Percentiles rank a stretch among this genome's conserved stretches.
phyloP scores from a whole-genome alignment of 2,888 invertebrate species.

The Vesta saturnalis region DNA sequence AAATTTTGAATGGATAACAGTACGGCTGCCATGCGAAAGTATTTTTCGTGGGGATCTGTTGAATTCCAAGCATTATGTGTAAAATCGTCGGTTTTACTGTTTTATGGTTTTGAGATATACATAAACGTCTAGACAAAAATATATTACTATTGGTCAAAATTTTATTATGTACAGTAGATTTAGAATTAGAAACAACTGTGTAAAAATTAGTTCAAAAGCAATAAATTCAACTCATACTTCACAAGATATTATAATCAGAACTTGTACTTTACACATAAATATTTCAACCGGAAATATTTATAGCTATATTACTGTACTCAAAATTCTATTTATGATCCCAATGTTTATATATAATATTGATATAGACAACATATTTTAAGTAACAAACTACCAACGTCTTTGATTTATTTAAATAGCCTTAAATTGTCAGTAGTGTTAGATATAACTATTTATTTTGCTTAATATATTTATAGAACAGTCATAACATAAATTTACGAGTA shows the following conservation, averaged over 20 bases:
- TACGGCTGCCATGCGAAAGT: no score
- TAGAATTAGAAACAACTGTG: no score
- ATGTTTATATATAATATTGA: neutral
- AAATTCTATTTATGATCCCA: conserved; percentile 1
- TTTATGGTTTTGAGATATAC: no score
- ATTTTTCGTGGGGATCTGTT: no score
- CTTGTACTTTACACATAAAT: neutral
- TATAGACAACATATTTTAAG: neutral
- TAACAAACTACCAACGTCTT: neutral
- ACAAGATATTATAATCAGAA: conserved; percentile 1
- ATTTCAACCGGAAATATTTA: conserved; percentile 1
- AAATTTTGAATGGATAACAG: no score
- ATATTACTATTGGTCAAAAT: no score
- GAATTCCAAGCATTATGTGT: no score
- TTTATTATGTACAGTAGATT: no score
- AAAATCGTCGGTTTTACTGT: no score
- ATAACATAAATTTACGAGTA: neutral
- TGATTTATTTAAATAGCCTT: neutral
- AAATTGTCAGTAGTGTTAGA: conserved; percentile 1
- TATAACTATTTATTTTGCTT: neutral
- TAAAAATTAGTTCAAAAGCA: neutral
- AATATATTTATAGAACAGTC: neutral
- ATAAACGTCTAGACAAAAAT: no score
- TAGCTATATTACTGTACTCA: neutral
- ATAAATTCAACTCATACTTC: neutral